These are phyloP conservation scores for Gorsachius magnificus DNA, from an alignment of 2,797 vertebrate genomes.

Conservation along the genomic window DNA sequence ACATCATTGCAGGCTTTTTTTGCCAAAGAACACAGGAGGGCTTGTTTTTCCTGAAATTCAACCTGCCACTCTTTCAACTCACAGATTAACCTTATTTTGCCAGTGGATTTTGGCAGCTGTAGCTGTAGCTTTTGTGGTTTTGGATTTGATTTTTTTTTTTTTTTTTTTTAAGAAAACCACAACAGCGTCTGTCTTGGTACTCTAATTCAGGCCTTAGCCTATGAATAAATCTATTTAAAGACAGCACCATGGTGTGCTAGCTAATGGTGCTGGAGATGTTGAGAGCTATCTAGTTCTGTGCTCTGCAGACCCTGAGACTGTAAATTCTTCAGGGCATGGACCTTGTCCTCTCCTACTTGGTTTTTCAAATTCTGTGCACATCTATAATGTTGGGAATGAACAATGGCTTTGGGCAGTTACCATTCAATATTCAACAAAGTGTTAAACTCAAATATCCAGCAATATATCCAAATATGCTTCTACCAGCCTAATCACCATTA, in stretches of 20 bases:
- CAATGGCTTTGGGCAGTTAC: neutral
- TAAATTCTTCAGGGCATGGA: neutral
- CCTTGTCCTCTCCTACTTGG: neutral
- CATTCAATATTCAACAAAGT: neutral
- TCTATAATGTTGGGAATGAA: neutral
- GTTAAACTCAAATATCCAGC: neutral
- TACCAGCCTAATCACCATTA: neutral
- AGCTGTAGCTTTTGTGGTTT: neutral
- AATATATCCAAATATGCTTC: neutral
- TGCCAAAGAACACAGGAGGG: neutral
- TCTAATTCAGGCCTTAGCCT: neutral
- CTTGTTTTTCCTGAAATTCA: constrained; percentile 46
- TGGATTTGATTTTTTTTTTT: neutral
- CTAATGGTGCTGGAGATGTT: neutral
- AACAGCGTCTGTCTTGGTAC: neutral
- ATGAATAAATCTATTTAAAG: neutral
- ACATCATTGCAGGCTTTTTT: neutral
- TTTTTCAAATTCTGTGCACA: neutral
- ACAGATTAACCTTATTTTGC: constrained; percentile 16
- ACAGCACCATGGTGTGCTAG: neutral
- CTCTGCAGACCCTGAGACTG: neutral
- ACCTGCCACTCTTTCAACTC: constrained; percentile 2
- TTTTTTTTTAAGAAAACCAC: neutral
- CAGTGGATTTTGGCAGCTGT: constrained; percentile 17
- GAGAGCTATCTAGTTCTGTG: neutral